Conservation (phyloP, 2,113 vertebrate species). For the Microtus richardsoni region DNA sequence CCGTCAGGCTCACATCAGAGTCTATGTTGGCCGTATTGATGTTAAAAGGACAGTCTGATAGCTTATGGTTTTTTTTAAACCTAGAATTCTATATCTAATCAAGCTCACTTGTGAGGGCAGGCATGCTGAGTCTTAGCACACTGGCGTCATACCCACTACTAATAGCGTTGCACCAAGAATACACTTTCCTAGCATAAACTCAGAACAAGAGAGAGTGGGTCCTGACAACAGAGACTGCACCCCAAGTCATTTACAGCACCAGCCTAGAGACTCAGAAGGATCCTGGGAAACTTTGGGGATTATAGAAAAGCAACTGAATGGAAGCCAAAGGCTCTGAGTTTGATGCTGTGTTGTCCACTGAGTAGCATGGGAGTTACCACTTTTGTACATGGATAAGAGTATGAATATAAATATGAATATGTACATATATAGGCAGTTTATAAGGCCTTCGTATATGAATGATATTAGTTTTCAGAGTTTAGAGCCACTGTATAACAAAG, state of each 20-base stretch:
- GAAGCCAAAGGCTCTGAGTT: not conserved
- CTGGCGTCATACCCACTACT: not conserved
- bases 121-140: not conserved
- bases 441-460: not conserved
- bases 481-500: not conserved
- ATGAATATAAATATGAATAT: not conserved
- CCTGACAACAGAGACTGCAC: no score
- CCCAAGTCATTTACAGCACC: no score
- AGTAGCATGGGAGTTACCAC: not conserved
- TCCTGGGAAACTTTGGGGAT: not conserved
- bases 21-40: not conserved
- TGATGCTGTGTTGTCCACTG: not conserved
- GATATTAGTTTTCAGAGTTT: constrained; percentile 24
- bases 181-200: not conserved
- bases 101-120: not conserved
- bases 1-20: not conserved
- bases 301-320: not conserved
- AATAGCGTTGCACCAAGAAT: constrained; percentile 17
- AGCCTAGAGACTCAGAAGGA: not conserved
- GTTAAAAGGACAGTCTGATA: not conserved
- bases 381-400: not conserved
- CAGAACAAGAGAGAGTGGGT: not conserved
- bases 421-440: not conserved
- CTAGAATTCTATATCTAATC: not conserved
- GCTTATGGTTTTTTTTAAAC: not conserved